These are phyloP conservation scores for Speoplatyrhinus poulsoni DNA, from an alignment of 2,113 vertebrate genomes.

Conservation along the genomic window DNA sequence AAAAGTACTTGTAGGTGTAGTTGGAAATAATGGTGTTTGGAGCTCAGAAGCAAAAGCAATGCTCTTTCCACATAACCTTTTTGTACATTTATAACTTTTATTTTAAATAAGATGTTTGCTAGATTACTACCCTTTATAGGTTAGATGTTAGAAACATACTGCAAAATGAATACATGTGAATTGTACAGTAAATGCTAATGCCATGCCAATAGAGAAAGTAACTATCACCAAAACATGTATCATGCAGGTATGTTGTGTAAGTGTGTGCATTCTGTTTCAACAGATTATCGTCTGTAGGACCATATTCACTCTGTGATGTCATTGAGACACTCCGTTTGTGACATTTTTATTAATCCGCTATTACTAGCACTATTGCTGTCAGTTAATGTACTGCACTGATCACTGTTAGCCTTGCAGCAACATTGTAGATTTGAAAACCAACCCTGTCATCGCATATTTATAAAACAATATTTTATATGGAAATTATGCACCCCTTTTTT, in stretches of 20 bases:
- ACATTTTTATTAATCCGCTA: slow-evolving; percentile 54
- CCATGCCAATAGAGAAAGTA: slow-evolving; percentile 18
- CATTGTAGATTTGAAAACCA: too few species aligned
- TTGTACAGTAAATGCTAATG: slow-evolving; percentile 35
- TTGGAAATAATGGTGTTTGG: background rate
- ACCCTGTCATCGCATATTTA: slow-evolving; percentile 32
- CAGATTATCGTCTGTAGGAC: slow-evolving; percentile 35
- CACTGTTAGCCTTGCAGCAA: background rate
- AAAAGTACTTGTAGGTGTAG: background rate
- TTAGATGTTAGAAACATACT: slow-evolving; percentile 13
- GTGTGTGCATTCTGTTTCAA: slow-evolving; percentile 53
- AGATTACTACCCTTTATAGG: slow-evolving; percentile 22
- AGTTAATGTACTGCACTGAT: slow-evolving; percentile 4
- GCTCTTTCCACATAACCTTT: slow-evolving; percentile 54
- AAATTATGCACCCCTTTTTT: background rate
- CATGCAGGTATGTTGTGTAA: slow-evolving; percentile 22
- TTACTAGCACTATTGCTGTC: slow-evolving; percentile 30
- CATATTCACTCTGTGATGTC: slow-evolving; percentile 38
- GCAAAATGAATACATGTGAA: slow-evolving; percentile 23
- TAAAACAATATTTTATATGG: slow-evolving; percentile 44
- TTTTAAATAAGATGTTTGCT: slow-evolving; percentile 32
- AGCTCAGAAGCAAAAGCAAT: slow-evolving; percentile 24
- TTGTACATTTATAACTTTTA: slow-evolving; percentile 59
- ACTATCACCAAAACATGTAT: slow-evolving; percentile 48
- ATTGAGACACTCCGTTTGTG: slow-evolving; percentile 60